phyloP scores from a whole-genome alignment of 92 coral and sea anemone genomes.

The Phymanthus crucifer region DNA sequence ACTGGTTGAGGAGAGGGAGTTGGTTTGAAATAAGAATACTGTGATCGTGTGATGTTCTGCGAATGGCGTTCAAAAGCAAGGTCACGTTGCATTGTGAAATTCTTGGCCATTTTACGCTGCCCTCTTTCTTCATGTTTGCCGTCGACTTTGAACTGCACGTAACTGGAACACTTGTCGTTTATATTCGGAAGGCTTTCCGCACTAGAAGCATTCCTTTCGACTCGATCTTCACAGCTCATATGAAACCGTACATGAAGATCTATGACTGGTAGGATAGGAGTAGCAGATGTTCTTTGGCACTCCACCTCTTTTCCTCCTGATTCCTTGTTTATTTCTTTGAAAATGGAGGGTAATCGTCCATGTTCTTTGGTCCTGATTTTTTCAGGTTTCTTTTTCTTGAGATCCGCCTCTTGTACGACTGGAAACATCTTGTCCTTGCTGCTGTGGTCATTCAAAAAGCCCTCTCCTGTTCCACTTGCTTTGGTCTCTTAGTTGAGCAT shows the following conservation, averaged over 20 bases:
- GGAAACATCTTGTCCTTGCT: neutral
- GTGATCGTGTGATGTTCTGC: conserved; percentile 22
- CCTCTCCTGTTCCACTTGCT: neutral
- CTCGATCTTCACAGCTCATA: neutral
- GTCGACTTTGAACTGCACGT: neutral
- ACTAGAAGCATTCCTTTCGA: neutral
- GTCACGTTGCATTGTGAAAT: conserved; percentile 25
- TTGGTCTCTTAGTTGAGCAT: too few species aligned
- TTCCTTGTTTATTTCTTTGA: neutral
- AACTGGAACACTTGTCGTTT: neutral
- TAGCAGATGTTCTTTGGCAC: neutral
- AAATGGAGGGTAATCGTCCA: neutral
- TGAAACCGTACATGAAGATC: neutral
- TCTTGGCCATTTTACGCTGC: neutral
- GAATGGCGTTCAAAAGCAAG: conserved; percentile 25
- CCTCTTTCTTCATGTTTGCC: neutral
- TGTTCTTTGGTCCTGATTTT: neutral
- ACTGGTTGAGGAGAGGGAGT: conserved; percentile 5
- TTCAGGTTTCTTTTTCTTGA: neutral
- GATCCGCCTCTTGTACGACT: neutral
- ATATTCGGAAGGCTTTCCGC: neutral
- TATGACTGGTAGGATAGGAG: neutral
- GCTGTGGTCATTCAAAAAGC: neutral
- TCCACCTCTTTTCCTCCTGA: neutral
- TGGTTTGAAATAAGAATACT: conserved; percentile 33